phyloP scores from a whole-genome alignment of 2,888 invertebrate genomes.

The Heliconius erato region DNA sequence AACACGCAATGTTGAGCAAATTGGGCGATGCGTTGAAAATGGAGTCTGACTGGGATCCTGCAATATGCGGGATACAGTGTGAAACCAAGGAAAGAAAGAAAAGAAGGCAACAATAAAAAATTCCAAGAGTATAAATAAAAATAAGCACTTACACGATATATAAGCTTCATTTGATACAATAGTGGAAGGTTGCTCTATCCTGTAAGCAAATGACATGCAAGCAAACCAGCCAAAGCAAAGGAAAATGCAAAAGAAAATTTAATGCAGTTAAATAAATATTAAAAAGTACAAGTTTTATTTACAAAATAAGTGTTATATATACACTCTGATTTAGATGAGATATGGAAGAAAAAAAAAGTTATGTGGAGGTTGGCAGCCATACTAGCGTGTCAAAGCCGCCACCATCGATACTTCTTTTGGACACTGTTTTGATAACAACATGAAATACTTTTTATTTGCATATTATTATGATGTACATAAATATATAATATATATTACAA shows the following conservation, averaged over 20 bases:
- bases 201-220: slow-evolving; percentile 56
- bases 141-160: slow-evolving; percentile 43
- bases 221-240: slow-evolving; percentile 21
- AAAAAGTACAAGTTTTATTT: too few species aligned
- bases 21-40: not conserved
- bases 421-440: too few species aligned
- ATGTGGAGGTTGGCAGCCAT: too few species aligned
- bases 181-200: slow-evolving; percentile 58
- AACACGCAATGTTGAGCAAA: not conserved
- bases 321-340: too few species aligned
- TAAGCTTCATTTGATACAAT: slow-evolving; percentile 49
- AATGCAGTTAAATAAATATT: not conserved
- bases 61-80: not conserved
- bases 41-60: not conserved
- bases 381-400: too few species aligned
- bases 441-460: too few species aligned
- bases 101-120: not conserved
- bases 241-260: not conserved
- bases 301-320: too few species aligned
- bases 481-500: too few species aligned
- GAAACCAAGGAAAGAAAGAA: not conserved
- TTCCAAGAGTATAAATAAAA: not conserved
- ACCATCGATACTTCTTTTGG: too few species aligned
- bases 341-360: too few species aligned
- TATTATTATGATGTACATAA: too few species aligned